A percentile compares a stretch with the other conserved stretches of the same genome.
These are phyloP conservation scores for Tethya wilhelma DNA, from an alignment of 37 sponge, comb jelly and placozoan genomes.

Conservation along the genomic window DNA sequence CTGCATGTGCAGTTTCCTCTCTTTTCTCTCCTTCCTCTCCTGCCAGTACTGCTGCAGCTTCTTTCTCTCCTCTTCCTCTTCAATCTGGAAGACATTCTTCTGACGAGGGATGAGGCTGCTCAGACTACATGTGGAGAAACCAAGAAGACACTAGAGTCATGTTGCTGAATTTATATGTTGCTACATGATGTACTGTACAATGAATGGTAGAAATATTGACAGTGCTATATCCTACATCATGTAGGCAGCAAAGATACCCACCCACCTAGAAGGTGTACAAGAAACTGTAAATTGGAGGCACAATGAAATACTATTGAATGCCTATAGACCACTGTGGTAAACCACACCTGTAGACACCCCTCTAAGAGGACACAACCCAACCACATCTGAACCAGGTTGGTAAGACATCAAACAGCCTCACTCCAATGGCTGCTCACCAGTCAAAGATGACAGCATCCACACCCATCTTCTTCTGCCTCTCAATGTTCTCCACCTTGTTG, in stretches of 20 bases:
- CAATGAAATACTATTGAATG: background rate
- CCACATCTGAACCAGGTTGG: background rate
- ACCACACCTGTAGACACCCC: background rate
- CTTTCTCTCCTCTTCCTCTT: conserved; percentile 11
- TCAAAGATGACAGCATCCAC: conserved; percentile 48
- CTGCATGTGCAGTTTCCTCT: too few species aligned
- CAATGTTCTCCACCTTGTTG: background rate
- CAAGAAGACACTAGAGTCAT: background rate
- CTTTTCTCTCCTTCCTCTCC: conserved; percentile 9
- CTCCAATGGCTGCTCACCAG: conserved; percentile 5
- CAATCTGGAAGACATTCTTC: conserved; percentile 5
- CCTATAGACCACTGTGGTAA: background rate
- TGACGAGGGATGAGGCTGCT: background rate
- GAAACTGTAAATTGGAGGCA: background rate
- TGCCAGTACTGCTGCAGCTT: background rate
- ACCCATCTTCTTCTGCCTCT: conserved; percentile 16
- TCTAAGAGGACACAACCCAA: background rate
- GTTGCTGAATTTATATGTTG: background rate
- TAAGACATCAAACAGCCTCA: background rate
- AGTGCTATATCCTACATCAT: background rate
- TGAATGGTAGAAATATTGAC: background rate
- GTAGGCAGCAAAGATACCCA: background rate
- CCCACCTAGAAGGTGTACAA: background rate
- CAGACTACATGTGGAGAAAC: background rate
- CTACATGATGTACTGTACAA: background rate